Conservation (phyloP, 2,888 invertebrate species). For the Tetragonula carbonaria region DNA sequence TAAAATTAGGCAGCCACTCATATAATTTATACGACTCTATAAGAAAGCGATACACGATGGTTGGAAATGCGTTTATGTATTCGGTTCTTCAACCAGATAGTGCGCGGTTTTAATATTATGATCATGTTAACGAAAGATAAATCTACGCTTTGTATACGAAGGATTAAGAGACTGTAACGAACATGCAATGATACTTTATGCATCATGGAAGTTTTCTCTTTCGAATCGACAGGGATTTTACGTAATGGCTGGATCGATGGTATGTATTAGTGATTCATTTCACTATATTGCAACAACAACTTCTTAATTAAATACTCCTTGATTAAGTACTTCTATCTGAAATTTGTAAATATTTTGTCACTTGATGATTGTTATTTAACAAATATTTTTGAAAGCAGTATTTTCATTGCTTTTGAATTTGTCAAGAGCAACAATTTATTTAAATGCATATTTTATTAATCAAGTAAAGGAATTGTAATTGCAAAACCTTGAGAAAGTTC, state of each 20-base stretch:
- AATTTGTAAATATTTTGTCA: constrained; percentile 63
- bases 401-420: constrained; percentile 42
- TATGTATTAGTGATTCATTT: constrained; percentile 44
- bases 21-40: constrained; percentile 76
- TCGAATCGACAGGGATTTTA: constrained; percentile 67
- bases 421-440: constrained; percentile 42
- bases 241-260: constrained; percentile 59
- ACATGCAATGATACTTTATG: constrained; percentile 64
- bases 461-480: constrained; percentile 30
- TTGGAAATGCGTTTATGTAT: constrained; percentile 68
- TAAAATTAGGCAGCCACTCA: constrained; percentile 72
- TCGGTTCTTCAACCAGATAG: constrained; percentile 69
- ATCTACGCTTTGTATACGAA: constrained; percentile 70
- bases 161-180: constrained; percentile 65
- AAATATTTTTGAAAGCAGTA: constrained; percentile 40
- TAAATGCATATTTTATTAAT: constrained; percentile 43
- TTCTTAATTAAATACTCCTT: too few species aligned
- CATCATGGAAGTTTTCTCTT: constrained; percentile 67
- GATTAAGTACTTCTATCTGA: constrained; percentile 43
- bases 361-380: constrained; percentile 39
- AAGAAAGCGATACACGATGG: constrained; percentile 66
- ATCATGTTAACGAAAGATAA: constrained; percentile 66
- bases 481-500: constrained; percentile 32
- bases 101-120: constrained; percentile 69
- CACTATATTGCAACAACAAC: constrained; percentile 39